Percentiles rank a stretch among this genome's conserved stretches.
Conservation (phyloP, 2,113 vertebrate species). For the Lucifuga dentata region DNA sequence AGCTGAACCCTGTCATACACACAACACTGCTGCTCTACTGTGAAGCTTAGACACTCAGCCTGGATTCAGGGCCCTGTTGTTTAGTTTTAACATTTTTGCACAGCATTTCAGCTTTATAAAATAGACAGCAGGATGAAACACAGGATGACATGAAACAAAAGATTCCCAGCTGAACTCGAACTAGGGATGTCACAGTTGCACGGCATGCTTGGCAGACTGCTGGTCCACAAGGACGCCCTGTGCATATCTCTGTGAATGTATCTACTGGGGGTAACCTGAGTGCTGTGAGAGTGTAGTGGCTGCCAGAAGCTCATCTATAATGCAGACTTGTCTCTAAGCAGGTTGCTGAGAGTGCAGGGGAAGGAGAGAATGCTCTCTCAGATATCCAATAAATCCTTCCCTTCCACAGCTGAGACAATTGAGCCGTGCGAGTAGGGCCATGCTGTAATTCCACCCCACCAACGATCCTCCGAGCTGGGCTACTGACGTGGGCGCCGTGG, state of each 20-base stretch:
- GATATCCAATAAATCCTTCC: conserved; percentile 81
- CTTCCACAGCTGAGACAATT: conserved; percentile 75
- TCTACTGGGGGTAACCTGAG: conserved; percentile 75
- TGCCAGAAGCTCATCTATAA: conserved; percentile 82
- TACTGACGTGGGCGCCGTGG: conserved; percentile 51
- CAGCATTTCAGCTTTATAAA: too few species aligned
- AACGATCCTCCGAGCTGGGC: conserved; percentile 54
- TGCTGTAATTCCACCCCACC: conserved; percentile 80
- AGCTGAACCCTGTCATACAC: conserved; percentile 13
- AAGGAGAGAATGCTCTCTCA: conserved; percentile 82
- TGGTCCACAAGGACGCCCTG: conserved; percentile 14
- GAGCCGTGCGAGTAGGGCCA: conserved; percentile 55
- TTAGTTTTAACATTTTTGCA: too few species aligned
- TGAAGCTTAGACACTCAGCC: neutral
- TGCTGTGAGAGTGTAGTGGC: conserved; percentile 69
- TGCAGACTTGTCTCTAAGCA: conserved; percentile 76
- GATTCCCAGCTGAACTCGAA: conserved; percentile 1
- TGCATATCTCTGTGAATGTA: conserved; percentile 40
- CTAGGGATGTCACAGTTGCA: conserved; percentile 2
- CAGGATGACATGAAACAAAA: neutral
- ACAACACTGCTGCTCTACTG: neutral
- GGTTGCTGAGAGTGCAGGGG: conserved; percentile 83
- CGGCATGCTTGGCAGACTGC: neutral
- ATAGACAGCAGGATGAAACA: too few species aligned
- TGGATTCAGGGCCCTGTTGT: neutral